phyloP scores from a whole-genome alignment of 2,113 vertebrate species.

The Periophthalmus modestus region DNA sequence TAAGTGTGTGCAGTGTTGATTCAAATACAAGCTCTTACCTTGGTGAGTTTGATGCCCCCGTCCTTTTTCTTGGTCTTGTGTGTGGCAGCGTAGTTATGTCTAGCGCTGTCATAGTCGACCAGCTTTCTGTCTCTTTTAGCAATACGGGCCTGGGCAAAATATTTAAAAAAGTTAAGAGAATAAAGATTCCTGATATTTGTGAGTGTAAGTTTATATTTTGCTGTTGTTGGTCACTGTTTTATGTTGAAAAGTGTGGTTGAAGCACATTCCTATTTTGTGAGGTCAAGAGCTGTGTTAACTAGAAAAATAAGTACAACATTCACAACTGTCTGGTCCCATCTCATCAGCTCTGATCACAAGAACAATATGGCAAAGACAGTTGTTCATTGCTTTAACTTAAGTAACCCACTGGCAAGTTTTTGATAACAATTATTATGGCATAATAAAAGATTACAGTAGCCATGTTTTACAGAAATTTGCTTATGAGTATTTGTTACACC shows the following conservation, averaged over 20 bases:
- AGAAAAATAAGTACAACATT: neutral
- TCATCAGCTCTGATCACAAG: neutral
- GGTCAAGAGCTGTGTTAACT: too few species aligned
- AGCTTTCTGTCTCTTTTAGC: conserved; percentile 95
- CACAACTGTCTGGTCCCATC: neutral
- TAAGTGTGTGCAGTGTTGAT: too few species aligned
- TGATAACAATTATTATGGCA: too few species aligned
- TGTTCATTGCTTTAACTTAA: too few species aligned
- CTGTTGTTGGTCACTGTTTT: too few species aligned
- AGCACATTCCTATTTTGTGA: too few species aligned
- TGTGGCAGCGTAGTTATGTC: conserved; percentile 90
- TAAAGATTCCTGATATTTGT: neutral
- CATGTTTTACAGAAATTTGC: too few species aligned
- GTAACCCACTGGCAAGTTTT: neutral
- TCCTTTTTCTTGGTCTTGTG: conserved; percentile 98
- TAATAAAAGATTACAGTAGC: too few species aligned
- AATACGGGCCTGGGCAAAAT: conserved; percentile 84
- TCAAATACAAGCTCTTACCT: conserved; percentile 76
- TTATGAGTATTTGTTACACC: too few species aligned
- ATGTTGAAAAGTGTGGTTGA: too few species aligned
- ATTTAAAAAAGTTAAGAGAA: neutral
- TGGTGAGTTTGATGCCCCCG: conserved; percentile 89
- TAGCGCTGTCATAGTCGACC: conserved; percentile 95
- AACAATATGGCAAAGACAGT: neutral
- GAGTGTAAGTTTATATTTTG: too few species aligned